A percentile compares a stretch with the other conserved stretches of the same genome.
Evolutionary conservation across 1,140 invertebrate genomes (phyloP).

Genomic region (Bombus picipes): DNA sequence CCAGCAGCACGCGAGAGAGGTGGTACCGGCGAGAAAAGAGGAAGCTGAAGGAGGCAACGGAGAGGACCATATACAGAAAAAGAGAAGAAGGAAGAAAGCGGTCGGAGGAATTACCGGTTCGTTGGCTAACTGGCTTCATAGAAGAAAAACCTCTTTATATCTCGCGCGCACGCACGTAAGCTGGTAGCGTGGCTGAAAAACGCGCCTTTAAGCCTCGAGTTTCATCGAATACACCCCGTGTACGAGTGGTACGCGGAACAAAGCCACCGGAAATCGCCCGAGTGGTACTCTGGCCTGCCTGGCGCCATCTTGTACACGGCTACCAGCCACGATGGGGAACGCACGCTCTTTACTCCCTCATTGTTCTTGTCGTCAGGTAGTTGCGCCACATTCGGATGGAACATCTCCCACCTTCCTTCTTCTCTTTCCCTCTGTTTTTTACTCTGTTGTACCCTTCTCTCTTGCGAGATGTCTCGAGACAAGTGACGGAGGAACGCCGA

Average conservation of each 20-base stretch:
- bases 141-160: slow-evolving; percentile 63
- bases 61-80: background rate
- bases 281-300: slow-evolving; percentile 62
- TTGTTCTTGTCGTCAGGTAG: slow-evolving; percentile 62
- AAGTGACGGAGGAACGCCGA: background rate
- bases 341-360: slow-evolving; percentile 34
- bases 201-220: slow-evolving; percentile 57
- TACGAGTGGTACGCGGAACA: slow-evolving; percentile 63
- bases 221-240: slow-evolving; percentile 60
- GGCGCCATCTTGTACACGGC: slow-evolving; percentile 65
- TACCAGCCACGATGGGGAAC: slow-evolving; percentile 51
- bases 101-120: slow-evolving; percentile 57
- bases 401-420: background rate
- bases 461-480: background rate
- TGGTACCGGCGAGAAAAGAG: background rate
- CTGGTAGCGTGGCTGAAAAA: slow-evolving; percentile 50
- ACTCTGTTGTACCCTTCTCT: background rate
- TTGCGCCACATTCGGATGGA: slow-evolving; percentile 30
- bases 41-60: slow-evolving; percentile 35
- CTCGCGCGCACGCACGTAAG: slow-evolving; percentile 45
- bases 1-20: background rate
- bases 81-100: slow-evolving; percentile 8
- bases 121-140: slow-evolving; percentile 67
- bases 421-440: background rate
- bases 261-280: slow-evolving; percentile 67